A percentile compares a stretch with the other conserved stretches of the same genome.
Evolutionary conservation across 2,888 invertebrate species (phyloP).

Genomic region (Drymonia ruficornis): DNA sequence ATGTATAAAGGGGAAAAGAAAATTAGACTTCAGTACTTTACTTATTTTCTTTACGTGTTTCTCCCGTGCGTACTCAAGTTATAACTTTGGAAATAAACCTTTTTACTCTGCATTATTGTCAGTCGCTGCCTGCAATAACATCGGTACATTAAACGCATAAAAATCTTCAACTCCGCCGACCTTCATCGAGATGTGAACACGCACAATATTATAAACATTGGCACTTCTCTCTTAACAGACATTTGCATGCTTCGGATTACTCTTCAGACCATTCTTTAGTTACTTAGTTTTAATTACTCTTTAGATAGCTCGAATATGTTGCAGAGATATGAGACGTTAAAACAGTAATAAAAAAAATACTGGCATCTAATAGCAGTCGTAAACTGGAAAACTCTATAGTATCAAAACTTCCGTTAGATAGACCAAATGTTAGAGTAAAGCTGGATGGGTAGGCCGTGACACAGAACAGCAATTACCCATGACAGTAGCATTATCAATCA

Average conservation of each 20-base stretch:
- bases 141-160: constrained; percentile 26
- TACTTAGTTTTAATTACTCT: constrained; percentile 11
- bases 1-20: constrained; percentile 6
- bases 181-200: constrained; percentile 37
- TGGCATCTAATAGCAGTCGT: neutral
- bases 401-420: neutral
- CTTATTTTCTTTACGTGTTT: neutral
- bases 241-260: constrained; percentile 35
- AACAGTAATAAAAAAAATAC: too few relatives aligned
- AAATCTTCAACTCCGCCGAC: constrained; percentile 31
- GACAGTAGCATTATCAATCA: neutral
- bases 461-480: constrained; percentile 5
- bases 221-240: constrained; percentile 23
- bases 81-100: neutral
- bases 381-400: neutral
- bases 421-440: neutral
- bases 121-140: constrained; percentile 14
- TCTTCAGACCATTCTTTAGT: constrained; percentile 25
- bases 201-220: constrained; percentile 41
- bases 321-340: neutral
- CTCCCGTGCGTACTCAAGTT: neutral
- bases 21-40: constrained; percentile 8
- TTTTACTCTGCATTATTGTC: neutral
- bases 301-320: constrained; percentile 3
- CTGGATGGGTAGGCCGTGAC: constrained; percentile 3